These are phyloP conservation scores for Cactoblastis cactorum DNA, from an alignment of 2,888 invertebrate genomes.

Conservation along the genomic window DNA sequence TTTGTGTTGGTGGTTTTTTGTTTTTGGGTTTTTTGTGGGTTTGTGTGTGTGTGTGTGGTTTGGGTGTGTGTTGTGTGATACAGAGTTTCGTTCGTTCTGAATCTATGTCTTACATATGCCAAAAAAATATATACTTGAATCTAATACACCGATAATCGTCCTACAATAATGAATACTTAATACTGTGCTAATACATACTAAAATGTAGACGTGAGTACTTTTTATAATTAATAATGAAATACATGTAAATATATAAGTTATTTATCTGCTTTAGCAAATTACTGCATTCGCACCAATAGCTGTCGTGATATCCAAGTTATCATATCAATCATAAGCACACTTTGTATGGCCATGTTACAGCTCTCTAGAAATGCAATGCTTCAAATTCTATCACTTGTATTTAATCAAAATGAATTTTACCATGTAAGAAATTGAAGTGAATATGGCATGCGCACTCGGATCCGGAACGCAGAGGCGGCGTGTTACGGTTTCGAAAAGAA, in stretches of 20 bases:
- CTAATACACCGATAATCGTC: no score
- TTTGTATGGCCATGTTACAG: conserved; percentile 53
- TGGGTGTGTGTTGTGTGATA: no score
- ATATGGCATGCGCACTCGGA: conserved; percentile 59
- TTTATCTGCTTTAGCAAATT: not conserved
- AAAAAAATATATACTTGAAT: no score
- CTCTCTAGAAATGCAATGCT: conserved; percentile 71
- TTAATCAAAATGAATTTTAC: conserved; percentile 63
- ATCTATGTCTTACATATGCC: no score
- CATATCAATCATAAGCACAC: conserved; percentile 46
- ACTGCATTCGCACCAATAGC: not conserved
- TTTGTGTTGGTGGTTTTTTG: no score
- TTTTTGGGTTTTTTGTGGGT: no score
- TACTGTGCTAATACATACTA: no score
- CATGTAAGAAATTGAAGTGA: conserved; percentile 56
- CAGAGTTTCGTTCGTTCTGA: no score
- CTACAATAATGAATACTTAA: no score
- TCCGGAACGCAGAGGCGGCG: conserved; percentile 75
- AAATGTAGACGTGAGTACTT: not conserved
- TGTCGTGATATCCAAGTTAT: conserved; percentile 41
- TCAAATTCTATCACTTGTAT: conserved; percentile 46
- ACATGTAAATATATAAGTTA: not conserved
- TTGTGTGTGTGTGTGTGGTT: no score
- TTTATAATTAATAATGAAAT: not conserved
- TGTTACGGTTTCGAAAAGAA: conserved; percentile 79